Conservation (phyloP, 1,140 invertebrate species). For the Diachasma alloeum region DNA sequence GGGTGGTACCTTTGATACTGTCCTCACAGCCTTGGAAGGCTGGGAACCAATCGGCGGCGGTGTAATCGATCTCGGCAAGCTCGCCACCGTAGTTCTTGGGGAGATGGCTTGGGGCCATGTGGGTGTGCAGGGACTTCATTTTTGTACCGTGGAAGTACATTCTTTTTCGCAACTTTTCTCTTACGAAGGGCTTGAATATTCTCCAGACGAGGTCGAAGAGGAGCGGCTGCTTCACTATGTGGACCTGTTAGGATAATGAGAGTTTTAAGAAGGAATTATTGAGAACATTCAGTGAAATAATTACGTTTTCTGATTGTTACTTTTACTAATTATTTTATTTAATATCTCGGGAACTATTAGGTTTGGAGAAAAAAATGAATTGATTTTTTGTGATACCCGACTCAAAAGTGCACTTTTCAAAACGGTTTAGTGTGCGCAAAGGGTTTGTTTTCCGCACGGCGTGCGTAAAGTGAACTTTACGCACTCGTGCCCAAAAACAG, state of each 20-base stretch:
- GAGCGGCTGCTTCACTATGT: constrained; percentile 89
- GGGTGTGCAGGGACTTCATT: constrained; percentile 75
- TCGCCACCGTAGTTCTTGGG: constrained; percentile 80
- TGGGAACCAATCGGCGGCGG: constrained; percentile 77
- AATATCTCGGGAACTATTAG: too few species aligned
- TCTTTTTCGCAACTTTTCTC: constrained; percentile 82
- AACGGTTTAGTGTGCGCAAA: too few species aligned
- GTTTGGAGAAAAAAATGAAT: too few species aligned
- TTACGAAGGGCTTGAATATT: constrained; percentile 87
- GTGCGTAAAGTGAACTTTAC: too few species aligned
- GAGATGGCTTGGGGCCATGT: constrained; percentile 72
- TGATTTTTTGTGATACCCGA: too few species aligned
- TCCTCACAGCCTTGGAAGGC: constrained; percentile 69
- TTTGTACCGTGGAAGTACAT: constrained; percentile 82
- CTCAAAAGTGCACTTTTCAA: too few species aligned
- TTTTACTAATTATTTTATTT: not conserved
- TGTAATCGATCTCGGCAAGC: constrained; percentile 78
- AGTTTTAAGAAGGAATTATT: not conserved
- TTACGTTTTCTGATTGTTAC: too few species aligned
- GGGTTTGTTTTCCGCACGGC: too few species aligned
- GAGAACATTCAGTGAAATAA: not conserved
- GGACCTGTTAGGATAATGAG: constrained; percentile 62
- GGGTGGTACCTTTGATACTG: constrained; percentile 65
- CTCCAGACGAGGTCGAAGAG: constrained; percentile 89
- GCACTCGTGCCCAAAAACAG: too few species aligned